phyloP scores from a whole-genome alignment of 1,140 invertebrate genomes.

The Wasmannia auropunctata region DNA sequence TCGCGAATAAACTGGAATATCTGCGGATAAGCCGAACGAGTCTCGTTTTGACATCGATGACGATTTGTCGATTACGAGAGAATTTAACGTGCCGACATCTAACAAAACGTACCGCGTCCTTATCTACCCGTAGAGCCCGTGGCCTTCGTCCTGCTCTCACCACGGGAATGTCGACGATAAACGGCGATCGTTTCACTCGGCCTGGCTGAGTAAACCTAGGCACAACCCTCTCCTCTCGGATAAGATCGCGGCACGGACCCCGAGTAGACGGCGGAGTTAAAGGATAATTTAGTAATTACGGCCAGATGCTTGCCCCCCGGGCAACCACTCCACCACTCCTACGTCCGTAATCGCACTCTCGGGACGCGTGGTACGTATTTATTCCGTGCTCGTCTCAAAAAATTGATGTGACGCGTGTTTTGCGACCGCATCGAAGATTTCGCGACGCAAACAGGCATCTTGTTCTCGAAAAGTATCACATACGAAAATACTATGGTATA shows the following conservation, averaged over 20 bases:
- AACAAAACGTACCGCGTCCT: constrained; percentile 24
- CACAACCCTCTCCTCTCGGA: constrained; percentile 67
- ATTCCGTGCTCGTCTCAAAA: neutral
- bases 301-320: constrained; percentile 73
- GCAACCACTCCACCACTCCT: constrained; percentile 63
- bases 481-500: too few relatives aligned
- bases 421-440: neutral
- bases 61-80: constrained; percentile 28
- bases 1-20: constrained; percentile 18
- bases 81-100: constrained; percentile 39
- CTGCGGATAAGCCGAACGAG: constrained; percentile 9
- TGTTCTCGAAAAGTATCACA: too few relatives aligned
- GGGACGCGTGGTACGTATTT: constrained; percentile 22
- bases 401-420: constrained; percentile 7
- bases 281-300: constrained; percentile 76
- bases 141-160: constrained; percentile 16
- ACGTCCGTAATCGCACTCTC: constrained; percentile 59
- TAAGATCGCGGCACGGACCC: constrained; percentile 72
- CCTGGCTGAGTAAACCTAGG: constrained; percentile 70
- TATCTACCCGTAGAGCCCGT: neutral
- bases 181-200: constrained; percentile 68
- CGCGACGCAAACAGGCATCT: neutral
- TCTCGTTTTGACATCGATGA: constrained; percentile 31
- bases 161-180: constrained; percentile 61
- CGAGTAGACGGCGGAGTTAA: constrained; percentile 73